Evolutionary conservation across 2,888 invertebrate genomes (phyloP), one percentile per base, ranked within the genome.

Genomic region (Cerastis leucographa): DNA sequence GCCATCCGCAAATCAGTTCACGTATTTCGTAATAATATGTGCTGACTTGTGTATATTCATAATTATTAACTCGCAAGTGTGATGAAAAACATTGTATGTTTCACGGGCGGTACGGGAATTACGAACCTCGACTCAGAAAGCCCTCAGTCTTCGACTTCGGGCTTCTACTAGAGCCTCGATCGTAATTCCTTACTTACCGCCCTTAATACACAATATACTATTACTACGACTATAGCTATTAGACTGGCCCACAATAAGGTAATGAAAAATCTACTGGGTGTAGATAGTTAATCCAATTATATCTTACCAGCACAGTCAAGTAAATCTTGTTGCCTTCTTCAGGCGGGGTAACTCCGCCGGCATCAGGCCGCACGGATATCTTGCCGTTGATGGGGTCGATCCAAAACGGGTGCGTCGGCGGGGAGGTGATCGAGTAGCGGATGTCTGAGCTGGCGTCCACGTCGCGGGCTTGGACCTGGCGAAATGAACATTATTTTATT

Each of bases 401-500:
- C 88, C 97, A 97, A 92, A 98, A 98, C 61, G 98, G 97, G 71
- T 97, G 97, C 17, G 95, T 93, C 62, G 97, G 97, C 0, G 98
- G 98, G 5, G 97, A 97, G 35, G 97, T 95, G 81, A 98, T 97
- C 4, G 97, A 97, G 94, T 99, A 99, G 6, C 97, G 97, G 62
- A 99, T 97, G 83, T 98, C 98, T 0, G 99, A 98, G 0, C 98
- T 97, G 67, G 97, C 98, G 92, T 99, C 99, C 2, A 97, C 97
- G 94, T 99, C 99, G 8, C 97, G 97, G 0, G 99, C 99, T 94
- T 98, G 97, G 0, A 98, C 97, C 95, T 97, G 88, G 35, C 1
- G 35, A 35, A 35, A 3, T 1, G 1, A 3, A 3, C 35, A 35
- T 35, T 35, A 35, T 35, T 35, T 35, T 35, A 3, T 35, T 35